Evolutionary conservation across 2,888 invertebrate genomes (phyloP), one percentile per base, ranked within the genome.

Genomic region (Dendrolimus houi): DNA sequence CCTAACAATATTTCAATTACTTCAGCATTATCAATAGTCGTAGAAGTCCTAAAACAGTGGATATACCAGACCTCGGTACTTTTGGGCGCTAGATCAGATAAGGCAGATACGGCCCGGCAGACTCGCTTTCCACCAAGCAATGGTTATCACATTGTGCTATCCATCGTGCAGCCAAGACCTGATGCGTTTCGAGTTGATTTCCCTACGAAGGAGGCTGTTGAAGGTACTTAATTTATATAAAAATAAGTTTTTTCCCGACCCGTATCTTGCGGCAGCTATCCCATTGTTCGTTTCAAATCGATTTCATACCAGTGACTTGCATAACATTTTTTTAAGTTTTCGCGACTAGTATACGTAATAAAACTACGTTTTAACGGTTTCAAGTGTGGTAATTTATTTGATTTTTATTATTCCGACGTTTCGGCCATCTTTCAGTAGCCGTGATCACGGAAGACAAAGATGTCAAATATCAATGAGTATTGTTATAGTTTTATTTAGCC

Each of bases 91-190:
- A 70, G 83, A 6, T 78, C 84, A 0, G 81, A 82, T n/a, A 13
- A 61, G 0, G 78, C 83, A 0, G 90, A 89, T 58, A 62, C 61
- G 7, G 80, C 79, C 58, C 81, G 88, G 0, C 83, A 77, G 60
- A 75, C 70, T 9, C 79, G 76, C 65, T 87, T 75, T 77, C 92
- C 77, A 61, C 89, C 79, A 1, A 84, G 73, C 0, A 69, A 64
- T 1, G 78, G 73, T 0, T 85, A 83, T 64, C 80, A 87, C 64
- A 87, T 98, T 47, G 92, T 97, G 13, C 92, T 98, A 55, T 96
- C 96, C 0, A 92, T 97, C 41, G 93, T 97, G 2, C 95, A 96
- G 74, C 97, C 98, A 0, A 93, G 94, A 60, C 98, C 98, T 0
- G 94, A 95, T 57, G 81, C 91, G 41, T 74, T 96, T 57, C 87